Base-by-base conservation (phyloP, 2,888 invertebrate species). In the Machimus atricapillus region DNA sequence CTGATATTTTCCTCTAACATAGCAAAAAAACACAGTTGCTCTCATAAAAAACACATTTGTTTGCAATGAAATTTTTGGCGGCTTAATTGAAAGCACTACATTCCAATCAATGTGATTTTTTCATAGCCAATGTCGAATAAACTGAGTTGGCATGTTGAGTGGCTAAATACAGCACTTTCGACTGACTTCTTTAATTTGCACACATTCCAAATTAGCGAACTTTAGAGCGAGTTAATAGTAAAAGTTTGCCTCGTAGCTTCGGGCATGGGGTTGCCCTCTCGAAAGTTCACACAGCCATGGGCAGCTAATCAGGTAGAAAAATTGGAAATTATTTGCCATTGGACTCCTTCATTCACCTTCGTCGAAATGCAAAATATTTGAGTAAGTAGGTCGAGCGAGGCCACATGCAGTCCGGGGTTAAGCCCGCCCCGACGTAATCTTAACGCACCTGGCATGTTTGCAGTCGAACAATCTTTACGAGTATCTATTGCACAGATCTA, bases 381-480 rank as follows among this genome's bases (percentile, higher is more conserved):
- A n/a, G 43, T 43, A 37, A 78, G 37, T 78, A 40, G 34, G 34
- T 78, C 43, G 78, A 12, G 4, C 19, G 19, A 46, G 40, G 27
- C 23, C 27, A n/a, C 23, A 66, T 66, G 27, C 23, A 27, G 66
- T 9, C 66, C 66, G 19, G 12, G 34, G 34, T 14, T 40, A 37
- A 31, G 27, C 2, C 16, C 14, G 19, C 52, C 12, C 40, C 52
- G 19, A 27, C 43, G 23, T 79, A 81, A 56, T 81, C 81, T 56
- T 27, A 14, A 27, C 81, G 52, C 52, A 52, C 52, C 43, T 31
- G 46, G 56, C 37, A 81, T 56, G 34, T 52, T 56, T 81, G 31
- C 46, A 81, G 52, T n/a, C 16, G 52, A 56, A 81, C 81, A 81
- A 56, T 81, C 81, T 56, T 76, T 46, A 78, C 23, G 31, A 56